Conservation (phyloP, 2,888 invertebrate species). For the Zele albiditarsus region DNA sequence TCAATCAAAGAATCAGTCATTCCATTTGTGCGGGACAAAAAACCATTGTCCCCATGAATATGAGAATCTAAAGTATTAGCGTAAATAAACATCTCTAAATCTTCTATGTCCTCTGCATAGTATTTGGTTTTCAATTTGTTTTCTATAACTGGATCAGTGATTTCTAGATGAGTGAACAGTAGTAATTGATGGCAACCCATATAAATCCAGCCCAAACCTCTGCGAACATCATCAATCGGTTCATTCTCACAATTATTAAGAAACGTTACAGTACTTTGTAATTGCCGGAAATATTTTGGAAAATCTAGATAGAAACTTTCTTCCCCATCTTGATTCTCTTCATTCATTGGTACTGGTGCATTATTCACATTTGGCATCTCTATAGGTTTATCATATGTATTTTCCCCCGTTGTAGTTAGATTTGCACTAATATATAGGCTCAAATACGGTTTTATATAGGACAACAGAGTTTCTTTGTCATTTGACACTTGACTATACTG, state of each 20-base stretch:
- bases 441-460: slow-evolving; percentile 54
- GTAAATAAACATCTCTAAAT: slow-evolving; percentile 76
- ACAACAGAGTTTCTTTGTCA: slow-evolving; percentile 57
- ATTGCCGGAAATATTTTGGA: neutral
- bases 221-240: slow-evolving; percentile 45
- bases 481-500: slow-evolving; percentile 70
- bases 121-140: slow-evolving; percentile 82
- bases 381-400: neutral
- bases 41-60: slow-evolving; percentile 64
- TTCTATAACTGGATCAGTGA: slow-evolving; percentile 89
- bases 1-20: slow-evolving; percentile 42
- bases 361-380: neutral
- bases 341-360: neutral
- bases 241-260: neutral
- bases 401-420: neutral
- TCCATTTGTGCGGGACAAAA: slow-evolving; percentile 46
- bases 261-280: neutral
- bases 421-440: slow-evolving; percentile 17
- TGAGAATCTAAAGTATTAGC: slow-evolving; percentile 76
- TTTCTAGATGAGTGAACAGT: slow-evolving; percentile 62
- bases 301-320: neutral
- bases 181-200: slow-evolving; percentile 65
- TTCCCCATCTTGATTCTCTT: neutral
- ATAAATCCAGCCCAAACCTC: slow-evolving; percentile 63
- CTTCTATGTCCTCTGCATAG: slow-evolving; percentile 79